phyloP scores from a whole-genome alignment of 2,888 invertebrate genomes.

The Xanthia togata region DNA sequence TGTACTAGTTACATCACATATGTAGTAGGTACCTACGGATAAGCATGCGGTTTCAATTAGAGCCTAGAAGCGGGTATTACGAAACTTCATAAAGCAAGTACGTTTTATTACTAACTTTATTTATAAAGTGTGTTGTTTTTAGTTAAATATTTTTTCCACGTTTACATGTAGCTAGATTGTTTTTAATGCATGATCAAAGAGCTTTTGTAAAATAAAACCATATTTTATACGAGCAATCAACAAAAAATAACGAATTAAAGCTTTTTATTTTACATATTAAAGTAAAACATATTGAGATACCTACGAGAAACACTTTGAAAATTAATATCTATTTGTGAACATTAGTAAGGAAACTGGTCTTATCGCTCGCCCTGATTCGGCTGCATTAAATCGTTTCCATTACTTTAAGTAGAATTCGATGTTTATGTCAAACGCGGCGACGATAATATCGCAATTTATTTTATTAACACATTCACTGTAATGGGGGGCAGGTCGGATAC shows the following conservation, averaged over 20 bases:
- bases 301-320: constrained; percentile 61
- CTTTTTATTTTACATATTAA: constrained; percentile 33
- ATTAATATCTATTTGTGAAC: constrained; percentile 73
- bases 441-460: constrained; percentile 89
- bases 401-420: constrained; percentile 90
- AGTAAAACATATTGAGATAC: constrained; percentile 36
- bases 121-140: constrained; percentile 51
- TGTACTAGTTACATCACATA: constrained; percentile 48
- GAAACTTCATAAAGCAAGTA: constrained; percentile 65
- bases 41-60: constrained; percentile 81
- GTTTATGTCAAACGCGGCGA: constrained; percentile 87
- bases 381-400: constrained; percentile 88
- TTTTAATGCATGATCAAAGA: constrained; percentile 9
- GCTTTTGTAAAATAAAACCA: constrained; percentile 28
- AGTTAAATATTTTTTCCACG: constrained; percentile 14
- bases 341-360: constrained; percentile 76
- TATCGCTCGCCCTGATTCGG: constrained; percentile 82
- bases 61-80: constrained; percentile 58
- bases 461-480: constrained; percentile 85
- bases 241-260: constrained; percentile 3
- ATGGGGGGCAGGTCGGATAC: constrained; percentile 77
- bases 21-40: constrained; percentile 38
- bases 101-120: constrained; percentile 59
- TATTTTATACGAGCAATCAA: constrained; percentile 18
- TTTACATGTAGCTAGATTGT: neutral